Percentiles rank a stretch among this genome's conserved stretches.
phyloP scores from a whole-genome alignment of 2,113 vertebrate species.

The Morone saxatilis region DNA sequence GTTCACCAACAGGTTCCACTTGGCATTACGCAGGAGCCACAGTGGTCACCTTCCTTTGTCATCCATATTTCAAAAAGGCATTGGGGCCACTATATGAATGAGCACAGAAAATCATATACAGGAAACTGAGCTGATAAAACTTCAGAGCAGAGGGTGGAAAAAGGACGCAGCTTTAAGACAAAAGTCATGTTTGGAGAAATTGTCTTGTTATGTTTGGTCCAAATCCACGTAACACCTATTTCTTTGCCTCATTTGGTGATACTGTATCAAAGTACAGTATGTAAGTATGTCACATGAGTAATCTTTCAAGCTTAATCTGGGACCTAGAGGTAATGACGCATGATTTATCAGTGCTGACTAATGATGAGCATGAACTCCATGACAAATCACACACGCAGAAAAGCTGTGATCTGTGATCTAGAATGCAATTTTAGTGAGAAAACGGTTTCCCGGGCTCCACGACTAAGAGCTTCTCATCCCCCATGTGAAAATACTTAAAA shows the following conservation, averaged over 20 bases:
- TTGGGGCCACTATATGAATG: conserved; percentile 62
- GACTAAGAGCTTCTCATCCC: conserved; percentile 29
- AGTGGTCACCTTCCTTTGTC: conserved; percentile 65
- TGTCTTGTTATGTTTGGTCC: conserved; percentile 12
- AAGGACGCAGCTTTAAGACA: conserved; percentile 20
- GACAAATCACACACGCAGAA: neutral
- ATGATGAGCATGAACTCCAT: neutral
- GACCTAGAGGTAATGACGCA: conserved; percentile 16
- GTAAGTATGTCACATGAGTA: neutral
- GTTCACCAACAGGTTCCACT: conserved; percentile 48
- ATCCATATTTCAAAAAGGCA: conserved; percentile 70
- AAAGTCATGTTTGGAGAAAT: conserved; percentile 33
- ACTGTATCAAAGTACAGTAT: conserved; percentile 32
- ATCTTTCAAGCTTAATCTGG: conserved; percentile 19
- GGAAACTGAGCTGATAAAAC: conserved; percentile 51
- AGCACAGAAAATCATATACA: conserved; percentile 44
- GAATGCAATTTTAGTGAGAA: neutral
- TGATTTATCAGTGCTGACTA: conserved; percentile 12
- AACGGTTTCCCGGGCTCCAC: neutral
- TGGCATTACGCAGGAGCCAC: conserved; percentile 48
- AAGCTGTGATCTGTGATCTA: conserved; percentile 8
- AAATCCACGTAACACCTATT: neutral
- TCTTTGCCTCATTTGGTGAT: conserved; percentile 30
- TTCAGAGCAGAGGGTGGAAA: conserved; percentile 49
- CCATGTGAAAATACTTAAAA: conserved; percentile 35